Conservation (phyloP, 2,797 vertebrate genomes). For the Meda fulgida region DNA sequence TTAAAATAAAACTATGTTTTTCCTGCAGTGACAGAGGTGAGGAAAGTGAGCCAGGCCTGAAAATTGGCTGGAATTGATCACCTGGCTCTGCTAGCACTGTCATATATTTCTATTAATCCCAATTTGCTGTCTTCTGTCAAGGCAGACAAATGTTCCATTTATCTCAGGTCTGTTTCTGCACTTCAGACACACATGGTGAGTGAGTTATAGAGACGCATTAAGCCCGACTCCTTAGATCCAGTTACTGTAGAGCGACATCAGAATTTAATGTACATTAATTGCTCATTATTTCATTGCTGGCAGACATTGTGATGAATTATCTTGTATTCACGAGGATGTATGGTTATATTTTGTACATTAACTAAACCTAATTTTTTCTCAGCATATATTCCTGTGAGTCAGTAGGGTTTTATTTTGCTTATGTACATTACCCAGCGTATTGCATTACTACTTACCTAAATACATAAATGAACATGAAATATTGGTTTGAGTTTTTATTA, state of each 20-base stretch:
- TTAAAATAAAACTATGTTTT: conserved; percentile 24
- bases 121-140: conserved; percentile 49
- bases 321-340: not conserved
- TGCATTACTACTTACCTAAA: not conserved
- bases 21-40: not conserved
- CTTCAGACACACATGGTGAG: not conserved
- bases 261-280: conserved; percentile 16
- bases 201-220: conserved; percentile 23
- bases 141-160: conserved; percentile 48
- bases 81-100: conserved; percentile 12
- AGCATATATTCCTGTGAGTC: not conserved
- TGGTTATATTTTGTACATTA: not conserved
- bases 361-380: not conserved
- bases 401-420: not conserved
- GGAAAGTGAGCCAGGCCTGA: conserved; percentile 12
- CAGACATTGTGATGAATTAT: not conserved
- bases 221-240: conserved; percentile 59
- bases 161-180: conserved; percentile 50
- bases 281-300: conserved; percentile 3
- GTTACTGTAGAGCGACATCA: conserved; percentile 32
- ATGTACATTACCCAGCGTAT: not conserved
- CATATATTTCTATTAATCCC: conserved; percentile 59
- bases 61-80: conserved; percentile 44
- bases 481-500: not conserved
- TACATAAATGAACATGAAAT: not conserved